Evolutionary conservation across 1,140 invertebrate species (phyloP).

Genomic region (Hyposmocoma kahamanoa): DNA sequence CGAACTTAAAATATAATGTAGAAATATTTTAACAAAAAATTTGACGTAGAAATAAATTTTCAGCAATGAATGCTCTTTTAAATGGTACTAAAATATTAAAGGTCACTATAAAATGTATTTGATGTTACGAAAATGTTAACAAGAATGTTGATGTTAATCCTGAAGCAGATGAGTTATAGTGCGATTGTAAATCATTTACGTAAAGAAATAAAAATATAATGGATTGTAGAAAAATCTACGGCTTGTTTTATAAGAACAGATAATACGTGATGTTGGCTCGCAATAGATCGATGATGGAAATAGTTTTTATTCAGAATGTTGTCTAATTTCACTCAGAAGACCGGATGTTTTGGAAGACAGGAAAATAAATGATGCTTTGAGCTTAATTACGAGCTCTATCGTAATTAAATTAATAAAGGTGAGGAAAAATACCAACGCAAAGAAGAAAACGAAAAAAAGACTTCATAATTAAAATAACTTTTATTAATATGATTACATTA

Average conservation of each 20-base stretch:
- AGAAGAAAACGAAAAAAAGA: too few relatives aligned
- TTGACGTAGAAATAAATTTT: not conserved
- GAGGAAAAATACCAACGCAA: too few relatives aligned
- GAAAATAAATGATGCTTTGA: not conserved
- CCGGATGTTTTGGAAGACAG: too few relatives aligned
- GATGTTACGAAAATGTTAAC: too few relatives aligned
- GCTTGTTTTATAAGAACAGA: not conserved
- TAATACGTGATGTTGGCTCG: too few relatives aligned
- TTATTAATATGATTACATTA: too few relatives aligned
- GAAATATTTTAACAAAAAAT: not conserved
- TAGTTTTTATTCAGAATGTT: not conserved
- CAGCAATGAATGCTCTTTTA: not conserved
- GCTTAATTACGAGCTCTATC: too few relatives aligned
- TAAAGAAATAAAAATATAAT: slow-evolving; percentile 1
- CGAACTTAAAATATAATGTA: not conserved
- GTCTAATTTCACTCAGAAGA: too few relatives aligned
- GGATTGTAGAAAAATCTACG: not conserved
- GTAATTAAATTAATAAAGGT: too few relatives aligned
- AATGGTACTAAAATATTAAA: not conserved
- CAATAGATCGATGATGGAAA: too few relatives aligned
- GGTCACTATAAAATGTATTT: not conserved
- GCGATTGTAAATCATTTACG: not conserved
- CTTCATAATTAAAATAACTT: too few relatives aligned
- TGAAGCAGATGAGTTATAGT: not conserved
- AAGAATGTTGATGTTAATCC: too few relatives aligned